Conservation (phyloP, 2,797 vertebrate genomes). For the Sebastes ruberrimus region DNA sequence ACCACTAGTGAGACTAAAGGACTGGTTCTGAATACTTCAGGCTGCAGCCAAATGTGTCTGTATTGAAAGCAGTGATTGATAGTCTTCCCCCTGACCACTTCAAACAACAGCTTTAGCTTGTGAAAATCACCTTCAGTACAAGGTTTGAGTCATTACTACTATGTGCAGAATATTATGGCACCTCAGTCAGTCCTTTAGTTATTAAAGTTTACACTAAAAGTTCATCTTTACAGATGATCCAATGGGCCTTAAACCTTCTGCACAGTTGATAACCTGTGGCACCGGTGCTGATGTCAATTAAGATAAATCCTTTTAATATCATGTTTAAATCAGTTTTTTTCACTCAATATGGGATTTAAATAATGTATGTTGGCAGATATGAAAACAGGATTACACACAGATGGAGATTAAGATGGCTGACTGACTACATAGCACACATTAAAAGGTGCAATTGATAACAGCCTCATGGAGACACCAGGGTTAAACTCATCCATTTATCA, state of each 20-base stretch:
- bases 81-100: not conserved
- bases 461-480: too few species aligned
- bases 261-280: not conserved
- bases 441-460: too few species aligned
- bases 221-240: not conserved
- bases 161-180: not conserved
- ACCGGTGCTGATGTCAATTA: not conserved
- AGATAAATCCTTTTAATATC: not conserved
- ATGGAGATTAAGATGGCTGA: constrained; percentile 6
- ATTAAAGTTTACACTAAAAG: not conserved
- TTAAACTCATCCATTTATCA: too few species aligned
- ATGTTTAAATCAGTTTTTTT: constrained; percentile 1
- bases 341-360: not conserved
- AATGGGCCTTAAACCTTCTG: not conserved
- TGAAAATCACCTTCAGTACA: not conserved
- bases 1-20: not conserved
- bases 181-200: not conserved
- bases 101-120: not conserved
- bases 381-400: not conserved
- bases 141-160: not conserved
- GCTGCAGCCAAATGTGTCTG: not conserved
- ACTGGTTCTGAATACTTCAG: not conserved
- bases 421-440: not conserved
- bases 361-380: not conserved
- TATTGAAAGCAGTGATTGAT: not conserved